Percentiles rank a stretch among this genome's conserved stretches.
Evolutionary conservation across 2,113 vertebrate genomes (phyloP).

Genomic region (Epinephelus cyanopodus): DNA sequence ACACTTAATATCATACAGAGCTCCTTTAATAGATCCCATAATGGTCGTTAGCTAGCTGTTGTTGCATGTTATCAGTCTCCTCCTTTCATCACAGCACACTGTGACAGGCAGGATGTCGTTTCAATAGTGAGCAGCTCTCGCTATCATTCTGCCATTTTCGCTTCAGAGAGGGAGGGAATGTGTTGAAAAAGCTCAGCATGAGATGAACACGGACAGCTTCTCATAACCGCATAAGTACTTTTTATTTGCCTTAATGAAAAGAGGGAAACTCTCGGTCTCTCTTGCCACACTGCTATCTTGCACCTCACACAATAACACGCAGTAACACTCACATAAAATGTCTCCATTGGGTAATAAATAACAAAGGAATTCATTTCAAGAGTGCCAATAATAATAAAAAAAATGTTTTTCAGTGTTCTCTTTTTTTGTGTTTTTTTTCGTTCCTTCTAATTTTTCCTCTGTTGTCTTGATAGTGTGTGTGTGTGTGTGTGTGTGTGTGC

Average conservation of each 20-base stretch:
- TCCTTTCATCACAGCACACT: conserved; percentile 44
- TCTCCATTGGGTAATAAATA: conserved; percentile 59
- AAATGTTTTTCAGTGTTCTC: conserved; percentile 2
- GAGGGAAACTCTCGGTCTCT: conserved; percentile 12
- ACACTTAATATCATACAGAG: too few relatives aligned
- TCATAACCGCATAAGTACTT: conserved; percentile 42
- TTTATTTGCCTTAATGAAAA: conserved; percentile 49
- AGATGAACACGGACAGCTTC: conserved; percentile 28
- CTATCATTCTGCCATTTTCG: conserved; percentile 53
- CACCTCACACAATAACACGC: conserved; percentile 18
- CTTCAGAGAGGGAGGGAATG: conserved; percentile 10
- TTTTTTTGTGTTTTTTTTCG: not conserved
- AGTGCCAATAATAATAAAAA: conserved; percentile 50
- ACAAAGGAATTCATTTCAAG: conserved; percentile 68
- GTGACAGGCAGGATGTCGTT: conserved; percentile 45
- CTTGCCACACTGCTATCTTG: conserved; percentile 8
- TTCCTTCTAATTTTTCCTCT: conserved; percentile 38
- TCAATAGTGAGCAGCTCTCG: conserved; percentile 42
- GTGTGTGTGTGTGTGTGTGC: not conserved
- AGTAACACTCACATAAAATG: not conserved
- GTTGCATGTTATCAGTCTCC: conserved; percentile 35
- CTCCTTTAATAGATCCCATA: conserved; percentile 29
- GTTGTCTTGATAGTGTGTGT: conserved; percentile 4
- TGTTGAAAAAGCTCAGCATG: conserved; percentile 20
- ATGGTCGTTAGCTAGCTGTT: conserved; percentile 21